A percentile compares a stretch with the other conserved stretches of the same genome.
These are phyloP conservation scores for Nephrotoma appendiculata DNA, from an alignment of 2,888 invertebrate genomes.

Conservation along the genomic window DNA sequence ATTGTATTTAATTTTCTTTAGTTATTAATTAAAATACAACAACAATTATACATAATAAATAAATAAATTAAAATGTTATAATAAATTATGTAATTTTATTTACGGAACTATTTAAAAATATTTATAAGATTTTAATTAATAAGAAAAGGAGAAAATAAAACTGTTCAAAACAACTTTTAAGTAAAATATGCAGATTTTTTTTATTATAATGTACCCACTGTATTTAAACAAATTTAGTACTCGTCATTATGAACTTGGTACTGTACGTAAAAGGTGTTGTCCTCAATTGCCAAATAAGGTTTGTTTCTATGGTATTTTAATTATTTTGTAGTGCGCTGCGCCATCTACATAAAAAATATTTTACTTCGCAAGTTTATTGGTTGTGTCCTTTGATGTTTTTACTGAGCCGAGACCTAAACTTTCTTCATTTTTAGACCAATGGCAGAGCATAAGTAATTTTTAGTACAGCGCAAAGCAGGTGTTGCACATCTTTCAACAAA, in stretches of 20 bases:
- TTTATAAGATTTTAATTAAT: background rate
- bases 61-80: background rate
- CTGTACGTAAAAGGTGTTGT: background rate
- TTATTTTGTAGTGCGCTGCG: no score
- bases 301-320: background rate
- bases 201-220: background rate
- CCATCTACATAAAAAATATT: no score
- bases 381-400: no score
- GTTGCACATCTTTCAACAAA: no score
- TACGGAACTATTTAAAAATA: background rate
- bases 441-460: no score
- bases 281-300: background rate
- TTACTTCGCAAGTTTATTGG: no score
- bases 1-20: background rate
- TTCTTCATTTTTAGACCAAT: no score
- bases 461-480: no score
- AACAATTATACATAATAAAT: background rate
- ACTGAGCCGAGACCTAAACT: no score
- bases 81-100: background rate
- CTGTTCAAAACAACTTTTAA: background rate
- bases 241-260: background rate
- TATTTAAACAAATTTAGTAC: background rate
- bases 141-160: background rate
- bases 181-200: background rate
- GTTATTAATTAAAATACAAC: background rate